These are phyloP conservation scores for Operophtera brumata DNA, from an alignment of 2,888 invertebrate genomes.

Conservation along the genomic window DNA sequence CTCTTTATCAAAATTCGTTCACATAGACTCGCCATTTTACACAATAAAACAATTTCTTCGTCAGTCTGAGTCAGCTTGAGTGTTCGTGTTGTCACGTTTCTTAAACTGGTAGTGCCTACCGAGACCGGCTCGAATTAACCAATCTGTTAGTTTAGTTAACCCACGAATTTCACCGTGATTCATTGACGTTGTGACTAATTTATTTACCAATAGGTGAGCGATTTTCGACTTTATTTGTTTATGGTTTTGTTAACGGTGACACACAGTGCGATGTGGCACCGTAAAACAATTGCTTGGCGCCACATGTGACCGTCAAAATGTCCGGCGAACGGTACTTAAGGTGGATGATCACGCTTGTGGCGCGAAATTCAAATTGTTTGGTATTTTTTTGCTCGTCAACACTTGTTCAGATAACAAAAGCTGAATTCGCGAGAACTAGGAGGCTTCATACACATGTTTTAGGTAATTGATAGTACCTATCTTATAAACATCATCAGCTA, in stretches of 20 bases:
- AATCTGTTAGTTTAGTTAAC: slow-evolving; percentile 24
- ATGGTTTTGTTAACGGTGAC: slow-evolving; percentile 2
- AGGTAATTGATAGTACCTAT: too few relatives aligned
- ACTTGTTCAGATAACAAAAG: too few relatives aligned
- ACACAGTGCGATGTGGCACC: neutral
- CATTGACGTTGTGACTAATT: slow-evolving; percentile 48
- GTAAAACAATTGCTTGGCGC: slow-evolving; percentile 2
- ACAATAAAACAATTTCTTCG: slow-evolving; percentile 47
- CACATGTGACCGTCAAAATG: neutral
- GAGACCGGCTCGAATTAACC: slow-evolving; percentile 36
- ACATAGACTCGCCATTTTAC: slow-evolving; percentile 36
- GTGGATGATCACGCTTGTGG: too few relatives aligned
- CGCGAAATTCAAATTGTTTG: too few relatives aligned
- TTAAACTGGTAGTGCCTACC: slow-evolving; percentile 43
- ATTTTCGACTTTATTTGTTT: slow-evolving; percentile 8
- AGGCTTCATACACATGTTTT: too few relatives aligned
- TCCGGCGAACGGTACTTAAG: neutral
- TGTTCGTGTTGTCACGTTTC: slow-evolving; percentile 56
- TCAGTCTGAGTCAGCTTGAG: slow-evolving; percentile 60
- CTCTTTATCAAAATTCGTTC: neutral
- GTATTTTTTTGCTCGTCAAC: too few relatives aligned
- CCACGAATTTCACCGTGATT: slow-evolving; percentile 48
- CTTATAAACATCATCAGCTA: too few relatives aligned
- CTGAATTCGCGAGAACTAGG: too few relatives aligned
- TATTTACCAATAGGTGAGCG: slow-evolving; percentile 16